Conservation (phyloP, 2,113 vertebrate genomes). For the Brevimyrus niger region DNA sequence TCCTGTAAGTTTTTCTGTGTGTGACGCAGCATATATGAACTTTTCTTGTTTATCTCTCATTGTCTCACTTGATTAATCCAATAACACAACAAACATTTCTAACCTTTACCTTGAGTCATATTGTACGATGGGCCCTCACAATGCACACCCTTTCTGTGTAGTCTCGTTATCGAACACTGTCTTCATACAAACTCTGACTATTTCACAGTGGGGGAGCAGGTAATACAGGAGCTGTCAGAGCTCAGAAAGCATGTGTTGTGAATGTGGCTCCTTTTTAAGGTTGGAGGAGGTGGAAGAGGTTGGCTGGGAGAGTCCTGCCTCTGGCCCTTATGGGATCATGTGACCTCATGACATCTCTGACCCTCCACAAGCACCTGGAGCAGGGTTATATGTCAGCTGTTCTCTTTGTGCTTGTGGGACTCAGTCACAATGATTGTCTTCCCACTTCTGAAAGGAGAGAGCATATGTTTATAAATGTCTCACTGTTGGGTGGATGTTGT, state of each 20-base stretch:
- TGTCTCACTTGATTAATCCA: not conserved
- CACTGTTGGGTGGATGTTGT: not conserved
- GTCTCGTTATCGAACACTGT: conserved; percentile 23
- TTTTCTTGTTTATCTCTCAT: not conserved
- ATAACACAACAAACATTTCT: not conserved
- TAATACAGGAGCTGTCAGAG: conserved; percentile 20
- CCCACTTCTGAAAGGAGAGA: conserved; percentile 50
- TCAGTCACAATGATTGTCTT: conserved; percentile 38
- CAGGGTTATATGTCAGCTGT: conserved; percentile 78
- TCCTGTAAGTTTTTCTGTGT: not conserved
- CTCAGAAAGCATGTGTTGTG: conserved; percentile 27
- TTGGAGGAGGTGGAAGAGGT: conserved; percentile 27
- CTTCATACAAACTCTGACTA: not conserved
- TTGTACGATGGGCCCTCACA: not conserved
- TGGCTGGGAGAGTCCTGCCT: conserved; percentile 26
- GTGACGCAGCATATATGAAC: not conserved
- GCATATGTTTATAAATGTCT: not conserved
- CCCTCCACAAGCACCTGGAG: conserved; percentile 85
- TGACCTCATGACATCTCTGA: conserved; percentile 76
- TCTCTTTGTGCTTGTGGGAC: conserved; percentile 61
- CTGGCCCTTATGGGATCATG: conserved; percentile 61
- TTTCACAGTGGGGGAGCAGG: not conserved
- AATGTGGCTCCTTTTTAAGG: conserved; percentile 42
- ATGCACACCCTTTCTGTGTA: conserved; percentile 23
- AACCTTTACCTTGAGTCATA: not conserved